phyloP scores from a whole-genome alignment of 2,113 vertebrate genomes.

The Eira barbara region DNA sequence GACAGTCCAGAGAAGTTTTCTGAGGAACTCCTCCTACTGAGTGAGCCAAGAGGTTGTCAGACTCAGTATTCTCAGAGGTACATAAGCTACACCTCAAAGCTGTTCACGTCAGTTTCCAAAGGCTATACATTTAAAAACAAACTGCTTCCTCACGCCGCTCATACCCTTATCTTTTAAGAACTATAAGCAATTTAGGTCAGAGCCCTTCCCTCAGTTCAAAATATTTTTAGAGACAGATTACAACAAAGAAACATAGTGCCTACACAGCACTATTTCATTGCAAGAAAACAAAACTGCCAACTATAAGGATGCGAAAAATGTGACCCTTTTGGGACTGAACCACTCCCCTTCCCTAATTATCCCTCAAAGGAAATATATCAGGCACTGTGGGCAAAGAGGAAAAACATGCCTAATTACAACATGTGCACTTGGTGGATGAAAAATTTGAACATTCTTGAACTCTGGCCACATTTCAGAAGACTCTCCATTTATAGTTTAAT shows the following conservation, averaged over 20 bases:
- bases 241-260: slow-evolving; percentile 3
- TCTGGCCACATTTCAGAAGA: slow-evolving; percentile 50
- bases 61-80: background rate
- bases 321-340: slow-evolving; percentile 11
- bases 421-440: slow-evolving; percentile 10
- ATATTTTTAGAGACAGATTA: background rate
- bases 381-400: slow-evolving; percentile 31
- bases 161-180: background rate
- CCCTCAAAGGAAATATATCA: slow-evolving; percentile 38
- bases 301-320: slow-evolving; percentile 47
- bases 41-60: background rate
- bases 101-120: background rate
- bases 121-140: slow-evolving; percentile 14
- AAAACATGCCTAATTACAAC: slow-evolving; percentile 63
- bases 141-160: background rate
- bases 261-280: slow-evolving; percentile 20
- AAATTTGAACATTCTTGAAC: slow-evolving; percentile 50
- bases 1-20: background rate
- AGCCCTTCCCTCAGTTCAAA: background rate
- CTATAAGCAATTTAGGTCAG: background rate
- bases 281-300: slow-evolving; percentile 31
- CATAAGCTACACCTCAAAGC: background rate
- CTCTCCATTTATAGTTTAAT: slow-evolving; percentile 16
- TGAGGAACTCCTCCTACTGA: background rate
- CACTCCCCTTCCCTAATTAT: slow-evolving; percentile 45